These are phyloP conservation scores for Glossophaga mutica DNA, from an alignment of 2,797 vertebrate genomes.

Conservation along the genomic window DNA sequence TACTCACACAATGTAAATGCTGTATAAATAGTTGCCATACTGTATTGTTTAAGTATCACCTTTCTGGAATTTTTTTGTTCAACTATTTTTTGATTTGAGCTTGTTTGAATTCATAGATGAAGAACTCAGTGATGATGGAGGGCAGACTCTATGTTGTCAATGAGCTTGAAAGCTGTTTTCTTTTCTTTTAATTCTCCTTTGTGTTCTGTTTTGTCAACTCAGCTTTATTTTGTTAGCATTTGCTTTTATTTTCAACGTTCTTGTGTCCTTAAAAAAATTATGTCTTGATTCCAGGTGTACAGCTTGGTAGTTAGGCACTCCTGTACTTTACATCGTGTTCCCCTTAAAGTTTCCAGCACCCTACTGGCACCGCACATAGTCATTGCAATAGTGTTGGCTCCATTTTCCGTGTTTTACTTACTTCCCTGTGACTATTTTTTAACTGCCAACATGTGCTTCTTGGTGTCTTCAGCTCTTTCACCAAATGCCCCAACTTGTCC, in stretches of 20 bases:
- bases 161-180: not conserved
- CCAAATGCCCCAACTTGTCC: not conserved
- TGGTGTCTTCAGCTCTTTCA: not conserved
- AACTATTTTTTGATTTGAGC: not conserved
- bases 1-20: not conserved
- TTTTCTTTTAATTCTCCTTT: not conserved
- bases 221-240: slow-evolving; percentile 11
- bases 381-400: not conserved
- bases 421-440: not conserved
- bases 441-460: not conserved
- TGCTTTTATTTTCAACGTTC: slow-evolving; percentile 9
- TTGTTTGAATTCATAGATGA: not conserved
- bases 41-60: not conserved
- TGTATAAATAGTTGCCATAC: not conserved
- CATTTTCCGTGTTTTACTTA: not conserved
- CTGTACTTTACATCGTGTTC: not conserved
- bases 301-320: not conserved
- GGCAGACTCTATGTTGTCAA: not conserved
- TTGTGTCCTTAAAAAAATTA: not conserved
- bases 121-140: not conserved
- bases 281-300: not conserved
- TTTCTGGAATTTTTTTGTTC: not conserved
- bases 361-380: too few species aligned
- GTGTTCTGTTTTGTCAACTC: not conserved
- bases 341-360: not conserved